Evolutionary conservation across 2,888 invertebrate genomes (phyloP).

Genomic region (Andrena haemorrhoa): DNA sequence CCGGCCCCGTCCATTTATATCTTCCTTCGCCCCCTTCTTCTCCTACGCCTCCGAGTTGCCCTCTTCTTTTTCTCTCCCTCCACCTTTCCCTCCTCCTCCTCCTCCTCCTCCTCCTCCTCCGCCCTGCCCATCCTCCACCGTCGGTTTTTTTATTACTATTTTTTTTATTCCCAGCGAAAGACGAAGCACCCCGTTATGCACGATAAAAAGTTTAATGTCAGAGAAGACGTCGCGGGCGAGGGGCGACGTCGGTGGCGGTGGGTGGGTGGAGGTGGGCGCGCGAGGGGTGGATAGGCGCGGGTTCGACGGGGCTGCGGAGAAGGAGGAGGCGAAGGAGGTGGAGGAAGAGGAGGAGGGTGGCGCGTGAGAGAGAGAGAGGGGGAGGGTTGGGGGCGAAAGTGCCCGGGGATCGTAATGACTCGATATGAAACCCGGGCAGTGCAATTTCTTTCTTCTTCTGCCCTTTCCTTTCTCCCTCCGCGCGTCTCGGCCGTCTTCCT

Average conservation of each 20-base stretch:
- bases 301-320: constrained; percentile 36
- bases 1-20: constrained; percentile 69
- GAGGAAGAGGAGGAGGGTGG: constrained; percentile 26
- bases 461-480: constrained; percentile 67
- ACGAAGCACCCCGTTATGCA: constrained; percentile 76
- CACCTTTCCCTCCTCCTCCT: background rate
- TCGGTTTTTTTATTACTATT: constrained; percentile 25
- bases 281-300: constrained; percentile 40
- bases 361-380: background rate
- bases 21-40: constrained; percentile 53
- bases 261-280: constrained; percentile 13
- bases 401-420: constrained; percentile 77
- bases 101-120: background rate
- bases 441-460: constrained; percentile 77
- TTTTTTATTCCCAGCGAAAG: constrained; percentile 70
- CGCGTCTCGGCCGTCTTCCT: constrained; percentile 76
- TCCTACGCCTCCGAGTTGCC: background rate
- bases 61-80: background rate
- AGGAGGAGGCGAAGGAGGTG: constrained; percentile 33
- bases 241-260: constrained; percentile 11
- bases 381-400: constrained; percentile 61
- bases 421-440: constrained; percentile 77
- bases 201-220: constrained; percentile 81
- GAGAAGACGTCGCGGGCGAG: constrained; percentile 69
- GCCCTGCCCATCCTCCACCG: background rate